Evolutionary conservation across 2,888 invertebrate species (phyloP).

Genomic region (Drosophila planitibia): DNA sequence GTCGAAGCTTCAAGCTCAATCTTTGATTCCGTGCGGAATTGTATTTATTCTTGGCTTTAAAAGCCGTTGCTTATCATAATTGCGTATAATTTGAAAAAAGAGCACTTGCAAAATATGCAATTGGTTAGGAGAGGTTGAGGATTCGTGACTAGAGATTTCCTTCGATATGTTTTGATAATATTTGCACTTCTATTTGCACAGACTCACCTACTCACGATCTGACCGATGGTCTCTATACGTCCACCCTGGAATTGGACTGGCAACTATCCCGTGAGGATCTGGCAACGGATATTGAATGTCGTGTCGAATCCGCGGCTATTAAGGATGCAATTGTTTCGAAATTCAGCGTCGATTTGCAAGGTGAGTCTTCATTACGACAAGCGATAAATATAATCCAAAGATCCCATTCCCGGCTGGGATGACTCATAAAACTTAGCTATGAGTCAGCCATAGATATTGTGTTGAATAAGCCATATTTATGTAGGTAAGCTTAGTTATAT

Average conservation of each 20-base stretch:
- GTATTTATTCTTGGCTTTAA: constrained; percentile 49
- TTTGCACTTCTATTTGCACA: constrained; percentile 70
- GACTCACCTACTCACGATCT: constrained; percentile 86
- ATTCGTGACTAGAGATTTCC: not conserved
- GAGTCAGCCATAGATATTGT: constrained; percentile 38
- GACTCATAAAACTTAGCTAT: constrained; percentile 34
- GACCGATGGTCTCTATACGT: constrained; percentile 88
- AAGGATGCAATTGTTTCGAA: constrained; percentile 86
- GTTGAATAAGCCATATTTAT: constrained; percentile 34
- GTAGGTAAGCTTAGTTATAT: constrained; percentile 51
- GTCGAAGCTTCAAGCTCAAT: constrained; percentile 15
- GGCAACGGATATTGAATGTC: constrained; percentile 89
- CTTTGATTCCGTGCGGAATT: constrained; percentile 40
- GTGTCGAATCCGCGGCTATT: constrained; percentile 88
- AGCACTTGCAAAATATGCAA: constrained; percentile 22
- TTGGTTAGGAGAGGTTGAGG: not conserved
- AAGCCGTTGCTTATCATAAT: constrained; percentile 60
- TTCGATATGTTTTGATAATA: constrained; percentile 1
- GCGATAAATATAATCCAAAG: constrained; percentile 18
- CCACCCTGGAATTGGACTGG: constrained; percentile 88
- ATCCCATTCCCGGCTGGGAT: constrained; percentile 1
- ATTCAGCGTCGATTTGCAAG: constrained; percentile 88
- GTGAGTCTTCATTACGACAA: constrained; percentile 84
- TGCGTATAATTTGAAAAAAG: constrained; percentile 49
- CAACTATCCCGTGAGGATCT: constrained; percentile 89